phyloP scores from a whole-genome alignment of 2,113 vertebrate species.

The Numida meleagris region DNA sequence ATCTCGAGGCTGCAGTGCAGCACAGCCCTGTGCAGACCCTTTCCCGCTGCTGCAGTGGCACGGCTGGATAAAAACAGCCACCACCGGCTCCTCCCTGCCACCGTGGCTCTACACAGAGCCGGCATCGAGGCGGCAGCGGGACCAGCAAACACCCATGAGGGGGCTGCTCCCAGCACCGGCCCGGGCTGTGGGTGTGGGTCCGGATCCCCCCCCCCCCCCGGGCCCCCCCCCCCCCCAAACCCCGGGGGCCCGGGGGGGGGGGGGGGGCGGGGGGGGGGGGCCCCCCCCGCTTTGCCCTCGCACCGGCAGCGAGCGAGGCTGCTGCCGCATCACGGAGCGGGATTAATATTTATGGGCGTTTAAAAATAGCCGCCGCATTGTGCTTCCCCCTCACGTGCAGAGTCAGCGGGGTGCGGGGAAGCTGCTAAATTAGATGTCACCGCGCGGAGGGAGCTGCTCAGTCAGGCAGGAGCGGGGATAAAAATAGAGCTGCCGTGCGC shows the following conservation, averaged over 20 bases:
- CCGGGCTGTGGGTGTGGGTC: background rate
- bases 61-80: conserved; percentile 40
- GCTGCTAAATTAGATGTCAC: conserved; percentile 73
- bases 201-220: background rate
- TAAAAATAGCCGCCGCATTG: conserved; percentile 72
- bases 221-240: background rate
- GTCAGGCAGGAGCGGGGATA: conserved; percentile 50
- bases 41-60: background rate
- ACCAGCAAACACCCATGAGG: background rate
- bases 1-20: conserved; percentile 35
- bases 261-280: background rate
- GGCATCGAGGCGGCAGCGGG: background rate
- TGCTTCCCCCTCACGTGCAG: conserved; percentile 73
- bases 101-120: conserved; percentile 31
- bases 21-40: background rate
- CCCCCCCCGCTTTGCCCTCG: background rate
- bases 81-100: background rate
- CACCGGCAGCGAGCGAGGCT: background rate
- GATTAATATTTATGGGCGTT: conserved; percentile 68
- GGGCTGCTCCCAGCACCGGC: fast-evolving
- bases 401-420: conserved; percentile 68
- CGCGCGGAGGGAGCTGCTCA: conserved; percentile 54
- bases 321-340: conserved; percentile 34
- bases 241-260: background rate
- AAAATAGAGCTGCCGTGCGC: conserved; percentile 63